Evolutionary conservation across 2,113 vertebrate species (phyloP), one percentile per base, ranked within the genome.

Genomic region (Pluvianellus socialis): DNA sequence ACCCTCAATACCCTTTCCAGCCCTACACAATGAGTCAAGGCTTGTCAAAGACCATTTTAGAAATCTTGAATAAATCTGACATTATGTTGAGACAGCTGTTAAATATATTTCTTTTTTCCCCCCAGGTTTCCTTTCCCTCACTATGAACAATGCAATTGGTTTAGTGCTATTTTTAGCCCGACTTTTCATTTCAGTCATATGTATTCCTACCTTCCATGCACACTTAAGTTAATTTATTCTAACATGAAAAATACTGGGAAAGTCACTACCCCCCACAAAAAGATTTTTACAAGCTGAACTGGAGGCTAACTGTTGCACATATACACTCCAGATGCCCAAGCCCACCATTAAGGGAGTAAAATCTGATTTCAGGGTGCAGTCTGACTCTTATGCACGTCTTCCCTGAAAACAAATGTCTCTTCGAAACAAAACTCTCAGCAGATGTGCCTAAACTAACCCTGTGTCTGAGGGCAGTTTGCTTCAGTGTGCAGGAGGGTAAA

Each of bases 51-150:
- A n/a, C 56, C 38, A 93, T 98, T 97, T 97, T 86, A 95, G 86
- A 98, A 97, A 96, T 96, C 82, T 93, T 94, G 94, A 94, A 93
- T 96, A 97, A 95, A 85, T 92, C 71, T 96, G 97, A 96, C 89
- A 89, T 98, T 97, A 95, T 97, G 92, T 97, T 96, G 92, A 97
- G 97, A 97, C 86, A 98, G 95, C 93, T 96, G 96, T 81, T 88
- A 96, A 97, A 95, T 98, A 86, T 94, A 96, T 97, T 96, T 96
- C 81, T 96, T 61, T 33, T 27, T 18, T 1, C 32, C 33, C 35
- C 45, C 23, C 58, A 84, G 73, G 58, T 97, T 98, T 96, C 70
- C 77, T 96, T 97, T 96, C 93, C 63, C 58, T 97, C 74, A 70
- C 77, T 90, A 80, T 77, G 93, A 95, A 96, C 74, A 97, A 88